Percentiles rank a stretch among this genome's conserved stretches.
Conservation (phyloP, 2,113 vertebrate species). For the Thryonomys swinderianus region DNA sequence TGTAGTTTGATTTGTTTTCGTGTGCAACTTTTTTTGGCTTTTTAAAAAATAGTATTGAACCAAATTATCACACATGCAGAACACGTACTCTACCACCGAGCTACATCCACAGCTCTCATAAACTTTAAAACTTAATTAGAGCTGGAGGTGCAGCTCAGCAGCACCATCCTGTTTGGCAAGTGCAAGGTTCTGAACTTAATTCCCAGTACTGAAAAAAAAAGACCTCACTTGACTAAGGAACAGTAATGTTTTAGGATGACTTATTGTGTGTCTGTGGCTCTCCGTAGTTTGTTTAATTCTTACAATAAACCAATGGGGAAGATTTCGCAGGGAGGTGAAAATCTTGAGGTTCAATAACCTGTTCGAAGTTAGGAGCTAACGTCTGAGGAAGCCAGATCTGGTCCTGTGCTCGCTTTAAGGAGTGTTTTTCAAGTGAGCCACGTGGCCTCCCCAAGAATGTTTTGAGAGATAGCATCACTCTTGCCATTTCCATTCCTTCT, state of each 20-base stretch:
- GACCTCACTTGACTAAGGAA: not conserved
- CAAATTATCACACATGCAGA: not conserved
- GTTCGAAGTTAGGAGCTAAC: not conserved
- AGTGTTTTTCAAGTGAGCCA: fast-evolving
- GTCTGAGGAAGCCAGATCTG: not conserved
- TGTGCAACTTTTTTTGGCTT: not conserved
- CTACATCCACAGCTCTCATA: not conserved
- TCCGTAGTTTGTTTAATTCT: not conserved
- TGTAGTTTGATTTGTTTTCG: not conserved
- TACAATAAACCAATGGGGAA: not conserved
- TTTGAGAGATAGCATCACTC: not conserved
- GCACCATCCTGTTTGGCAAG: no score
- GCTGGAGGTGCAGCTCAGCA: no score
- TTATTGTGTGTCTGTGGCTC: not conserved
- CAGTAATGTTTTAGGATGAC: not conserved
- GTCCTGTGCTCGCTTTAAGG: not conserved
- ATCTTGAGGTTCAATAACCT: not conserved
- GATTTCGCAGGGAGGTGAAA: not conserved
- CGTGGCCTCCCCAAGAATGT: not conserved
- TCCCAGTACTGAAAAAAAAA: not conserved
- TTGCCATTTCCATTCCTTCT: not conserved
- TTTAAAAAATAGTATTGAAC: no score
- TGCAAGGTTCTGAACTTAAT: no score
- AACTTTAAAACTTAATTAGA: not conserved
- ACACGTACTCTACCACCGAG: not conserved